Evolutionary conservation across 2,888 invertebrate species (phyloP).

Genomic region (Tachina lurida): DNA sequence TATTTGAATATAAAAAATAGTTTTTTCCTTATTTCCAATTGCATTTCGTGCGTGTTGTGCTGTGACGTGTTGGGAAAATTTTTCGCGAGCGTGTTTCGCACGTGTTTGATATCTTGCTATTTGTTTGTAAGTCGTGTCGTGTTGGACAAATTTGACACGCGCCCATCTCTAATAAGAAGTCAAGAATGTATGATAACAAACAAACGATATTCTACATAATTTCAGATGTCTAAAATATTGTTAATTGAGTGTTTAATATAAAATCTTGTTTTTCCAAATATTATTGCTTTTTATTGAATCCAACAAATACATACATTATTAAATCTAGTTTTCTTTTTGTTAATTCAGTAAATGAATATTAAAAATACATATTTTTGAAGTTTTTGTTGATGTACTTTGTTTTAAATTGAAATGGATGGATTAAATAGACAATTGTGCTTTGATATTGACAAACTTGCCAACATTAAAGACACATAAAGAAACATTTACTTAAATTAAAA

Average conservation of each 20-base stretch:
- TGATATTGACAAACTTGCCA: slow-evolving; percentile 39
- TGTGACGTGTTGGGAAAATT: too few relatives aligned
- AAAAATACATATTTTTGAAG: slow-evolving; percentile 6
- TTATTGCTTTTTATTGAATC: neutral
- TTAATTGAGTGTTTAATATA: slow-evolving; percentile 40
- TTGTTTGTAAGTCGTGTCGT: too few relatives aligned
- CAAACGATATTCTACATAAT: slow-evolving; percentile 15
- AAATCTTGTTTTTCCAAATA: slow-evolving; percentile 36
- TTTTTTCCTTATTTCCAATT: too few relatives aligned
- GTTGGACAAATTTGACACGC: too few relatives aligned
- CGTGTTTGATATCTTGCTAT: too few relatives aligned
- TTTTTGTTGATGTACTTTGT: neutral
- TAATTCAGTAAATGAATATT: slow-evolving; percentile 1
- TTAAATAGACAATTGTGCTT: neutral
- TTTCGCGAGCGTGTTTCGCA: too few relatives aligned
- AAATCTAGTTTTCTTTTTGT: slow-evolving; percentile 43
- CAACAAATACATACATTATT: neutral
- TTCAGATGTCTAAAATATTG: slow-evolving; percentile 18
- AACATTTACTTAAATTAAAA: neutral
- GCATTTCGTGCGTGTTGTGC: too few relatives aligned
- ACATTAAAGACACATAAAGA: neutral
- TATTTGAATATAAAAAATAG: too few relatives aligned
- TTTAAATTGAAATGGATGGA: slow-evolving; percentile 18
- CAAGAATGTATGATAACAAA: too few relatives aligned
- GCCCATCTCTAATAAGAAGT: too few relatives aligned